Percentiles rank a stretch among this genome's conserved stretches.
These are phyloP conservation scores for Euura saliciscinereae DNA, from an alignment of 1,140 invertebrate species.

Conservation along the genomic window DNA sequence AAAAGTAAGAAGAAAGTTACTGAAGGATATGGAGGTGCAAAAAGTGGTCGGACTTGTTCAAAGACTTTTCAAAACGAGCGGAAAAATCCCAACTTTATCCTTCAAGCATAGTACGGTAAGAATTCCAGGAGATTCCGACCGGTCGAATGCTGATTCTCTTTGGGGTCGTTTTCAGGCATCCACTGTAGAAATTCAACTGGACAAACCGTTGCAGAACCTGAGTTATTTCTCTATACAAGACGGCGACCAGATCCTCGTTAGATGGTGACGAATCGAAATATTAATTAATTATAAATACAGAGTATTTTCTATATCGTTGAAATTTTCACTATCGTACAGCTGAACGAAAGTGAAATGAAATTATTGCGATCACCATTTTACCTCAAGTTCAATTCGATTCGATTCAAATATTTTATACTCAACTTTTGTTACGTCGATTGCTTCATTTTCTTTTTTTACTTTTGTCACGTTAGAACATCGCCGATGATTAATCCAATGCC, in stretches of 20 bases:
- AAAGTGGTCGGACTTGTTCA: slow-evolving; percentile 78
- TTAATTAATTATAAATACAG: slow-evolving; percentile 18
- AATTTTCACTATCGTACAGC: not conserved
- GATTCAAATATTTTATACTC: not conserved
- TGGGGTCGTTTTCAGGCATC: slow-evolving; percentile 6
- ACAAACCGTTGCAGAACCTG: slow-evolving; percentile 81
- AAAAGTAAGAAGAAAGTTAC: slow-evolving; percentile 71
- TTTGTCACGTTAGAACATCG: not conserved
- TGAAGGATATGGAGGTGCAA: slow-evolving; percentile 80
- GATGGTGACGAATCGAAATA: slow-evolving; percentile 63
- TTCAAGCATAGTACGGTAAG: slow-evolving; percentile 64
- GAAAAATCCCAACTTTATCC: slow-evolving; percentile 59
- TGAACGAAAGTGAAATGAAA: not conserved
- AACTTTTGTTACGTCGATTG: too few relatives aligned
- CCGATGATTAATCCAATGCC: not conserved
- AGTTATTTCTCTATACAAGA: slow-evolving; percentile 85
- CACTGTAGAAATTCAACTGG: slow-evolving; percentile 73
- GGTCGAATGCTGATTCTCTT: not conserved
- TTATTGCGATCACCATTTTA: not conserved
- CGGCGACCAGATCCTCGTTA: slow-evolving; percentile 77
- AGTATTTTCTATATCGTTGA: slow-evolving; percentile 24
- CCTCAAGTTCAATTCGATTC: not conserved
- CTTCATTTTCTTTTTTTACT: too few relatives aligned
- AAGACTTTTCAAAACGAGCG: slow-evolving; percentile 68
- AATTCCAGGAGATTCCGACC: not conserved